phyloP scores from a whole-genome alignment of 2,888 invertebrate genomes.

The Dugesia japonica region DNA sequence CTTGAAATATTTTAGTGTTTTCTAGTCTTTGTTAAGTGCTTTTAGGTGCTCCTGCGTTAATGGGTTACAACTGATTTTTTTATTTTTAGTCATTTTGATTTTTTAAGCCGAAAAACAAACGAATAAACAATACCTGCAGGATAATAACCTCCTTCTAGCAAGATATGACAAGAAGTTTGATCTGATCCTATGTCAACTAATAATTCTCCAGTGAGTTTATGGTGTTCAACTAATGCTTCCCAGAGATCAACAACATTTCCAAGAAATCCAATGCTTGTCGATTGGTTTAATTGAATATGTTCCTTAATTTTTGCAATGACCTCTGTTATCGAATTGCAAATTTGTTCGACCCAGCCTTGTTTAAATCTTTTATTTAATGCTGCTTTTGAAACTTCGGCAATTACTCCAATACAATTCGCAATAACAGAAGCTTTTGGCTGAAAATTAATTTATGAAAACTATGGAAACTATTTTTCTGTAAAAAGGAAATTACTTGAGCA shows the following conservation, averaged over 20 bases:
- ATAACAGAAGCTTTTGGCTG: constrained; percentile 15
- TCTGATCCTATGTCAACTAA: constrained; percentile 54
- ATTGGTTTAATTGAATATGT: constrained; percentile 40
- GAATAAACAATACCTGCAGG: constrained; percentile 51
- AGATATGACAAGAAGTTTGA: constrained; percentile 55
- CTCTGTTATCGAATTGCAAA: constrained; percentile 48
- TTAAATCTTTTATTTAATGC: constrained; percentile 52
- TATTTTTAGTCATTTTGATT: no score
- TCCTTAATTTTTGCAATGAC: constrained; percentile 47
- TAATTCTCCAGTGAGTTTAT: constrained; percentile 50
- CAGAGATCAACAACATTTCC: constrained; percentile 53
- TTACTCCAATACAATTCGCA: constrained; percentile 52
- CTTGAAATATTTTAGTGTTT: no score
- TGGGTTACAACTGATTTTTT: no score
- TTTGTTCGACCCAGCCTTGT: constrained; percentile 55
- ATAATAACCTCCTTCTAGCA: constrained; percentile 54
- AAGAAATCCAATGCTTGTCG: constrained; percentile 53
- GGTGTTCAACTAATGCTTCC: constrained; percentile 41
- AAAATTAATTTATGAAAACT: background rate
- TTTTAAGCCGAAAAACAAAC: background rate
- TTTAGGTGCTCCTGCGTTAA: no score
- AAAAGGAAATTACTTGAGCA: constrained; percentile 49
- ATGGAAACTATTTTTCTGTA: background rate
- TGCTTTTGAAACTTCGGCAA: constrained; percentile 53
- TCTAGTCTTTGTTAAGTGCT: no score